Evolutionary conservation across 2,113 vertebrate species (phyloP), one percentile per base, ranked within the genome.

Genomic region (Panurus biarmicus): DNA sequence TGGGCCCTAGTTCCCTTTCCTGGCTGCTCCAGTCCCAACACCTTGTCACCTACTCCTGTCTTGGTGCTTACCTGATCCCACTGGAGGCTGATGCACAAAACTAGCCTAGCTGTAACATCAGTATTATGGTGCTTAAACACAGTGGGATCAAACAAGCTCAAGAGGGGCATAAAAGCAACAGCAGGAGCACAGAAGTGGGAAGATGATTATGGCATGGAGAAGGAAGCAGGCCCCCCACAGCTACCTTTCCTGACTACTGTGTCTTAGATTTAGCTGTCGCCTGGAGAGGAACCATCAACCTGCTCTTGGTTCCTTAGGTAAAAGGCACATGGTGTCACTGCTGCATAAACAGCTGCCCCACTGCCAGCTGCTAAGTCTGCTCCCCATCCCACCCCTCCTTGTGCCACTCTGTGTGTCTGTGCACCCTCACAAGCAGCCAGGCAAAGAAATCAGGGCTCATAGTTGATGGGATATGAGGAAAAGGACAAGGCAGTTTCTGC

Each of bases 391-490:
- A 0, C 8, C 36, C 14, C 17, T 61, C 25, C 23, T 48, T 33
- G 6, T 10, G 36, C 62, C 62, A 5, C 65, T 56, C 33, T 20
- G 9, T 21, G 4, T 45, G 8, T 38, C 35, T 35, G 20, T 62
- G 61, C 42, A 9, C 11, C 14, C 66, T n/a, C 29, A 60, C 0
- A 4, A 48, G 33, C 14, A 76, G 33, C 17, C 47, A 62, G 60
- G 56, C 5, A 25, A 42, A 66, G 47, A 61, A 80, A 73, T 3
- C 65, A 64, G 51, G 50, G n/a, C 4, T 3, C 31, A 31, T 14
- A 48, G 13, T 9, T 24, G 14, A 22, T 45, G 1, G 1, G 10
- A 10, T 24, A 9, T 0, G 4, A 72, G 45, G 40, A 56, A 78
- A 69, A 85, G 24, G 29, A 64, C 71, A 64, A 60, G 36, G 40